These are phyloP conservation scores for human DNA, from an alignment of 2,113 vertebrate genomes.

Conservation along the genomic window GRCh38 chr9:27997001-27997500, in stretches of 20 bases:
- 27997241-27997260: slow-evolving; percentile 27
- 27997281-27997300: slow-evolving; percentile 55
- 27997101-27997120: background rate
- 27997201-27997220: background rate
- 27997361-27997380: slow-evolving; percentile 10
- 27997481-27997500: background rate
- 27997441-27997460: background rate
- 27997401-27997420: background rate
- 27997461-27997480: background rate
- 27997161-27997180: slow-evolving; percentile 16
- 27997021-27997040: slow-evolving; percentile 50
- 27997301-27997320: slow-evolving; percentile 52
- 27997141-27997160: slow-evolving; percentile 51
- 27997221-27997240: slow-evolving; percentile 51
- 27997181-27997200: background rate
- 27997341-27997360: slow-evolving; percentile 22
- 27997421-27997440: background rate
- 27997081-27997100: slow-evolving; percentile 34
- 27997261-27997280: background rate
- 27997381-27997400: background rate
- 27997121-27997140: slow-evolving; percentile 16
- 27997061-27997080: background rate
- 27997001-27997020: background rate
- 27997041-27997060: slow-evolving; percentile 37
- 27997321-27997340: slow-evolving; percentile 40